Percentiles rank a stretch among this genome's conserved stretches.
Evolutionary conservation across 2,888 invertebrate species (phyloP).

Genomic region (Aphodius granarius): DNA sequence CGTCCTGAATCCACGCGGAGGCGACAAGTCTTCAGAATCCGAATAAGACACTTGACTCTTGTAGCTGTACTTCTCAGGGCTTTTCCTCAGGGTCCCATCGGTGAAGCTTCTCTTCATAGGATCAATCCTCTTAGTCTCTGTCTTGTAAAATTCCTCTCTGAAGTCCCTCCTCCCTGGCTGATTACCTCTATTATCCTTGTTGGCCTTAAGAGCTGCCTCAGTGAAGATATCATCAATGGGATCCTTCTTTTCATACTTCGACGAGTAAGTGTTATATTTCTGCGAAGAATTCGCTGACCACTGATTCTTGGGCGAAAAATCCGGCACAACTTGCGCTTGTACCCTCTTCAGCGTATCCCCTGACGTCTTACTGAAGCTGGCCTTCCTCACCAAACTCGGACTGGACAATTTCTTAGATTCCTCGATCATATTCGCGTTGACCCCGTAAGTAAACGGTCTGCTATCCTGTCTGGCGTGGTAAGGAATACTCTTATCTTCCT

Average conservation of each 20-base stretch:
- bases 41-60: constrained; percentile 47
- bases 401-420: constrained; percentile 69
- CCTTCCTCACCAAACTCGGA: constrained; percentile 81
- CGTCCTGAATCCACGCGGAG: constrained; percentile 51
- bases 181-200: no score
- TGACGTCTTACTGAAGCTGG: constrained; percentile 54
- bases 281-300: constrained; percentile 40
- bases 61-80: constrained; percentile 42
- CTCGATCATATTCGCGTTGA: constrained; percentile 52
- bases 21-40: constrained; percentile 52
- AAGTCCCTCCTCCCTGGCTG: constrained; percentile 40
- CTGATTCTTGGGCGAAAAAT: constrained; percentile 34
- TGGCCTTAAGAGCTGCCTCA: constrained; percentile 45
- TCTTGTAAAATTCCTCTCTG: constrained; percentile 50
- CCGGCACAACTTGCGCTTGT: constrained; percentile 50
- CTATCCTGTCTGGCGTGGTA: constrained; percentile 91
- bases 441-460: constrained; percentile 87
- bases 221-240: constrained; percentile 55
- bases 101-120: constrained; percentile 52
- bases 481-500: constrained; percentile 69
- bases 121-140: constrained; percentile 48
- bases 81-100: constrained; percentile 48
- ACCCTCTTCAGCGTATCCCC: constrained; percentile 52
- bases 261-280: constrained; percentile 30
- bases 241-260: constrained; percentile 26